Conservation (phyloP, 2,113 vertebrate genomes). For the Tauraco erythrolophus region DNA sequence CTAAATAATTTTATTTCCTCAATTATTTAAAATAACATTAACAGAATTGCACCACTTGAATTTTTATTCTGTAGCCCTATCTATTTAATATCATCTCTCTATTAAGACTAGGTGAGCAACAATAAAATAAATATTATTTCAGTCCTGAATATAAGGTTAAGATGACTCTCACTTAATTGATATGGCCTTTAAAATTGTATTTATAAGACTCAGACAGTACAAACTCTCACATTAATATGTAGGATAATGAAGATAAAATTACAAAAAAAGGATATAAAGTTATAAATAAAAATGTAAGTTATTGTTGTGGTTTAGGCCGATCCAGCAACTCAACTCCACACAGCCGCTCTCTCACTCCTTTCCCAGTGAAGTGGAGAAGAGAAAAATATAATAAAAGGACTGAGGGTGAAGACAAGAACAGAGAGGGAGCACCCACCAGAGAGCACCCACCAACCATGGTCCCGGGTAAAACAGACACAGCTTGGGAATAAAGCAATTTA, state of each 20-base stretch:
- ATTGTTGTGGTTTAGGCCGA: too few relatives aligned
- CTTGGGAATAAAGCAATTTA: too few relatives aligned
- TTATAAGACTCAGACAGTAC: background rate
- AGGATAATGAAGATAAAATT: background rate
- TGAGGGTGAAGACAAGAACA: too few relatives aligned
- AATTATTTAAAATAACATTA: background rate
- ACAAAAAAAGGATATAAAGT: rapidly evolving
- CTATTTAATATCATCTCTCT: background rate
- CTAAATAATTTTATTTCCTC: background rate
- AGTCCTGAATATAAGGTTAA: background rate
- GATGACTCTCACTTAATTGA: background rate
- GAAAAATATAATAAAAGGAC: too few relatives aligned
- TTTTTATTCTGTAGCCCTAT: background rate
- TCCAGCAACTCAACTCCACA: too few relatives aligned
- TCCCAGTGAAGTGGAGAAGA: too few relatives aligned
- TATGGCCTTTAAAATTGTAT: rapidly evolving
- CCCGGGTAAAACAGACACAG: too few relatives aligned
- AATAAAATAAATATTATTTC: background rate
- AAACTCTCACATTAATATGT: background rate
- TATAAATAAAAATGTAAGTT: background rate
- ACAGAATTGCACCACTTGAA: background rate
- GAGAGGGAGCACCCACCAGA: too few relatives aligned
- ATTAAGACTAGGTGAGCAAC: background rate
- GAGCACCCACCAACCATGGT: too few relatives aligned
- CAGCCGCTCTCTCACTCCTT: too few relatives aligned